Evolutionary conservation across 2,888 invertebrate species (phyloP).

Genomic region (Eledona agricola): DNA sequence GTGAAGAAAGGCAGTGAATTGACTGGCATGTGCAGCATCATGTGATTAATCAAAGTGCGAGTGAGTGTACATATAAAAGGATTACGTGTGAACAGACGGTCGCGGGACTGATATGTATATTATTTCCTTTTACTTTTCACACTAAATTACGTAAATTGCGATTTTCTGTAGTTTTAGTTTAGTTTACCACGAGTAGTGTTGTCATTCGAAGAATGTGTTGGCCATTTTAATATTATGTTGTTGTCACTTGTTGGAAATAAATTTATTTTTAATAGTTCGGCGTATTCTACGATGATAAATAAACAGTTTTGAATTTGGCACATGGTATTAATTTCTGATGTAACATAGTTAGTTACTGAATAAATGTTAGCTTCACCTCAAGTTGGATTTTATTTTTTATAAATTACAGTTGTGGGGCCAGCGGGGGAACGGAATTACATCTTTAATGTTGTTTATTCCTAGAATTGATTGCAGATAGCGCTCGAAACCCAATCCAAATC

Average conservation of each 20-base stretch:
- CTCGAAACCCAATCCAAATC: constrained; percentile 97
- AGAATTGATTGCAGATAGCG: constrained; percentile 85
- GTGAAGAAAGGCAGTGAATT: constrained; percentile 79
- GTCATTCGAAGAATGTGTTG: constrained; percentile 29
- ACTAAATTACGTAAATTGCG: constrained; percentile 20
- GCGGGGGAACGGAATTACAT: constrained; percentile 93
- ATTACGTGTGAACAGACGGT: constrained; percentile 10
- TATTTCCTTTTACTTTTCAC: constrained; percentile 15
- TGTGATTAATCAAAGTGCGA: constrained; percentile 65
- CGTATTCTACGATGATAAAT: constrained; percentile 34
- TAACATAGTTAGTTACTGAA: constrained; percentile 13
- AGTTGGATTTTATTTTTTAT: constrained; percentile 53
- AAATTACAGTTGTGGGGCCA: constrained; percentile 88
- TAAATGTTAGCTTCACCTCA: constrained; percentile 31
- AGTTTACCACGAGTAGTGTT: constrained; percentile 12
- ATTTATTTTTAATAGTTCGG: constrained; percentile 43
- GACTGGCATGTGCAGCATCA: constrained; percentile 87
- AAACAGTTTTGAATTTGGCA: constrained; percentile 21
- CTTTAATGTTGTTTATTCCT: constrained; percentile 88
- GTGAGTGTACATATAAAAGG: constrained; percentile 14
- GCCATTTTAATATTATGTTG: constrained; percentile 30
- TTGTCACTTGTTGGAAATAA: constrained; percentile 49
- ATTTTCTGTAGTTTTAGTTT: constrained; percentile 23
- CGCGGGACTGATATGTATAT: constrained; percentile 28
- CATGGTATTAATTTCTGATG: constrained; percentile 24